Percentiles rank a stretch among this genome's conserved stretches.
phyloP scores from a whole-genome alignment of 2,797 vertebrate species.

The Coregonus suidteri region DNA sequence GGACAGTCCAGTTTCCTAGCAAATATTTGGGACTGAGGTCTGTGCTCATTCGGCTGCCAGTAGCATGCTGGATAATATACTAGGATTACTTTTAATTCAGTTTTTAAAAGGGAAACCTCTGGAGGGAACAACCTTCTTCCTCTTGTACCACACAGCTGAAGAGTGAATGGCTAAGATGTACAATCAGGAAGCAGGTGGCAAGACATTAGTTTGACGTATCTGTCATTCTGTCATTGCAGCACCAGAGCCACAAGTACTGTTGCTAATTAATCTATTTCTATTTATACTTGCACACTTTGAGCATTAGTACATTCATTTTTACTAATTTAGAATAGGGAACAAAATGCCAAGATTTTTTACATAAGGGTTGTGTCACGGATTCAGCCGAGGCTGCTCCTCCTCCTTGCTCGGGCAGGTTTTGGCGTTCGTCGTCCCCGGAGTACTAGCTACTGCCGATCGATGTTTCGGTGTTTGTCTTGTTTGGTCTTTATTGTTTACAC shows the following conservation, averaged over 20 bases:
- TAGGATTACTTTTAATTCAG: not conserved
- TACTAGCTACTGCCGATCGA: too few species aligned
- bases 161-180: not conserved
- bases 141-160: not conserved
- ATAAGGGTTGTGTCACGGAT: too few species aligned
- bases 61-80: not conserved
- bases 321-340: not conserved
- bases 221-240: not conserved
- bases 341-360: not conserved
- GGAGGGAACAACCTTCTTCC: not conserved
- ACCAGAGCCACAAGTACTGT: not conserved
- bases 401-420: too few species aligned
- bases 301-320: too few species aligned
- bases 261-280: not conserved
- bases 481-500: too few species aligned
- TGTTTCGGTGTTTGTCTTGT: too few species aligned
- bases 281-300: not conserved
- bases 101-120: not conserved
- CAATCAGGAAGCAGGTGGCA: conserved; percentile 1
- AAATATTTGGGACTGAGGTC: conserved; percentile 10
- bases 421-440: too few species aligned
- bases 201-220: not conserved
- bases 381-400: too few species aligned
- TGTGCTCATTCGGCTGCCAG: conserved; percentile 10
- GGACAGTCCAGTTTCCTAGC: conserved; percentile 12